Percentiles rank a stretch among this genome's conserved stretches.
Evolutionary conservation across 2,113 vertebrate species (phyloP).

Genomic region (Hypomesus transpacificus): DNA sequence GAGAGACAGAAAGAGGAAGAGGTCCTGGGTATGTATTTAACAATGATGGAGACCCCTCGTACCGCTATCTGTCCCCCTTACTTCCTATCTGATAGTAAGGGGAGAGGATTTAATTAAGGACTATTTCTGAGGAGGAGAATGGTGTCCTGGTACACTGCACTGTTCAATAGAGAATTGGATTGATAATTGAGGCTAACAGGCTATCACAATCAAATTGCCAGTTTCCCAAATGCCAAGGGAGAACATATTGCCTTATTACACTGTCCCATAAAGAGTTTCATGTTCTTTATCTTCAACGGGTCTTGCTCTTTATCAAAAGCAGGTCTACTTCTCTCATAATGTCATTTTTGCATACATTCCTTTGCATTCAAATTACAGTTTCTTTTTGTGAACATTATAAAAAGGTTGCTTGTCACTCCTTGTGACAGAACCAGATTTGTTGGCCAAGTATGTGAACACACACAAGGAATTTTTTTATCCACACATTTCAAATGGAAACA

Average conservation of each 20-base stretch:
- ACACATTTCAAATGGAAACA: too few relatives aligned
- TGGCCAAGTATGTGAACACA: too few relatives aligned
- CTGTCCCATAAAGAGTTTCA: constrained; percentile 26
- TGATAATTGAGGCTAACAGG: constrained; percentile 47
- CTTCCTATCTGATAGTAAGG: constrained; percentile 13
- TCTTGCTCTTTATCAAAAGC: constrained; percentile 14
- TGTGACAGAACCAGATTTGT: too few relatives aligned
- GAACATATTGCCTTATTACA: constrained; percentile 27
- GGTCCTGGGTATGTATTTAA: neutral
- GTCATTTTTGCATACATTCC: too few relatives aligned
- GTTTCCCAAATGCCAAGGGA: constrained; percentile 22
- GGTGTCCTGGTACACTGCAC: constrained; percentile 29
- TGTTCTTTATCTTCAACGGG: constrained; percentile 27
- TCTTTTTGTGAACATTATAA: too few relatives aligned
- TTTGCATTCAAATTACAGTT: too few relatives aligned
- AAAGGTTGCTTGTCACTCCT: too few relatives aligned
- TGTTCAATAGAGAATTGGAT: constrained; percentile 58
- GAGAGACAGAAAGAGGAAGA: neutral
- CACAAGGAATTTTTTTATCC: too few relatives aligned
- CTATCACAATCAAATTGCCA: constrained; percentile 50
- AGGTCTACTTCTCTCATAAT: too few relatives aligned
- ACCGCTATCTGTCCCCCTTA: neutral
- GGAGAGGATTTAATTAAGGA: constrained; percentile 37
- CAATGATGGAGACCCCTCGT: neutral
- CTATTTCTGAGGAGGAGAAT: constrained; percentile 20